Conservation (phyloP, 2,113 vertebrate genomes). For the Glareola pratincola region DNA sequence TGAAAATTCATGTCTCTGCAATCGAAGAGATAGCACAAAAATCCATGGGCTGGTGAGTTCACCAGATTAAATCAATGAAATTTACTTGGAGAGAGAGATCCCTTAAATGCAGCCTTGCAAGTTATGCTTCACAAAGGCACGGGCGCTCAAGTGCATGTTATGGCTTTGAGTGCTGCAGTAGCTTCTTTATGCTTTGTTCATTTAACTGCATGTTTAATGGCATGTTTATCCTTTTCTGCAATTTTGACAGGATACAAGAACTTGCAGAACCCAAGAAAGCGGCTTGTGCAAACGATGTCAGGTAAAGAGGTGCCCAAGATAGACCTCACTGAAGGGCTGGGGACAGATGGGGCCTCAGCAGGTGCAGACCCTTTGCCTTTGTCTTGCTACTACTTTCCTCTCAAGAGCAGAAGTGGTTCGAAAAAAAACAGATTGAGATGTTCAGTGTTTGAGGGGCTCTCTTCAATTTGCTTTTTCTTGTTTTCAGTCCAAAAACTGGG, state of each 20-base stretch:
- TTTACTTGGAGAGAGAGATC: neutral
- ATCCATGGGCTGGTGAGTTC: neutral
- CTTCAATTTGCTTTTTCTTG: neutral
- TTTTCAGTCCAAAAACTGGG: neutral
- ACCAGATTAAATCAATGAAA: neutral
- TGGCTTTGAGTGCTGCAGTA: neutral
- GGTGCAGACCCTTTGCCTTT: neutral
- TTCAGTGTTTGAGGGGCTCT: neutral
- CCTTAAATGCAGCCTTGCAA: neutral
- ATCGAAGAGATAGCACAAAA: neutral
- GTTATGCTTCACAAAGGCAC: neutral
- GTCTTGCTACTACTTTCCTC: neutral
- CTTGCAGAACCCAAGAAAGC: constrained; percentile 34
- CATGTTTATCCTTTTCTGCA: neutral
- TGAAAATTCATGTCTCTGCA: neutral
- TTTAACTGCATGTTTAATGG: neutral
- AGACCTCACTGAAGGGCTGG: neutral
- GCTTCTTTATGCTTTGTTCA: neutral
- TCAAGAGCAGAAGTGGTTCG: neutral
- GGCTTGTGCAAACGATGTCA: neutral
- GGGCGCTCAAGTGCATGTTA: neutral
- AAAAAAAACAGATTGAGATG: neutral
- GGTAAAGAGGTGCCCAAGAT: neutral
- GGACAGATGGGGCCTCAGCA: neutral
- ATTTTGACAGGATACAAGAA: neutral